These are phyloP conservation scores for Lamellibrachia columna DNA, from an alignment of 2,888 invertebrate genomes.

Conservation along the genomic window DNA sequence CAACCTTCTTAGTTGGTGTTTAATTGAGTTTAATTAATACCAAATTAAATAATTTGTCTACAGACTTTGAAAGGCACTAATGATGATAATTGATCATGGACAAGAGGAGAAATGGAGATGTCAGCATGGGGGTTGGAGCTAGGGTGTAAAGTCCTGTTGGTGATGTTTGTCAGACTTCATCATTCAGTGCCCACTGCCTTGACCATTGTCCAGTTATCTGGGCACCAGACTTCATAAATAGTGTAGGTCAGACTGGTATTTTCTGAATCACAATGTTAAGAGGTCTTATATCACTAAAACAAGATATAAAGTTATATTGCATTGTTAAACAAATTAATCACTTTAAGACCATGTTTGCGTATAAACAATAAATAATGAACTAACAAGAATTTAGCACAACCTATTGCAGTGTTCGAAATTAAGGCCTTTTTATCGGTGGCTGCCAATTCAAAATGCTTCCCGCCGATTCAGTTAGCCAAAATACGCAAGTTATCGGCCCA, in stretches of 20 bases:
- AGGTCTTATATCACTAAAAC: neutral
- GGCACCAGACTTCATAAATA: neutral
- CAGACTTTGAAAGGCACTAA: neutral
- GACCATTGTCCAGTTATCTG: neutral
- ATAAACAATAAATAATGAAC: too few relatives aligned
- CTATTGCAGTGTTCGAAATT: too few relatives aligned
- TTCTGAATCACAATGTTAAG: neutral
- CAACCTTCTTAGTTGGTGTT: constrained; percentile 1
- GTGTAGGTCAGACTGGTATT: neutral
- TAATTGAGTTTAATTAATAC: constrained; percentile 10
- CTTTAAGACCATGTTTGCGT: too few relatives aligned
- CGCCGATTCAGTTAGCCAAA: too few relatives aligned
- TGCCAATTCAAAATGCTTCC: too few relatives aligned
- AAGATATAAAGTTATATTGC: neutral
- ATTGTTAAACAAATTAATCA: neutral
- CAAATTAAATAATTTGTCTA: constrained; percentile 16
- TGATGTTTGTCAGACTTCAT: neutral
- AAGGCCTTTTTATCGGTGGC: too few relatives aligned
- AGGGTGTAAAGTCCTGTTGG: too few relatives aligned
- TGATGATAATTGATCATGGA: neutral
- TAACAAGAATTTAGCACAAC: too few relatives aligned
- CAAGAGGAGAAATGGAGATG: neutral
- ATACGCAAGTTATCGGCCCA: too few relatives aligned
- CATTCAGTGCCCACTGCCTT: neutral
- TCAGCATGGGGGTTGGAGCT: neutral